phyloP scores from a whole-genome alignment of 2,888 invertebrate species.

The Agrenia bidenticulata region DNA sequence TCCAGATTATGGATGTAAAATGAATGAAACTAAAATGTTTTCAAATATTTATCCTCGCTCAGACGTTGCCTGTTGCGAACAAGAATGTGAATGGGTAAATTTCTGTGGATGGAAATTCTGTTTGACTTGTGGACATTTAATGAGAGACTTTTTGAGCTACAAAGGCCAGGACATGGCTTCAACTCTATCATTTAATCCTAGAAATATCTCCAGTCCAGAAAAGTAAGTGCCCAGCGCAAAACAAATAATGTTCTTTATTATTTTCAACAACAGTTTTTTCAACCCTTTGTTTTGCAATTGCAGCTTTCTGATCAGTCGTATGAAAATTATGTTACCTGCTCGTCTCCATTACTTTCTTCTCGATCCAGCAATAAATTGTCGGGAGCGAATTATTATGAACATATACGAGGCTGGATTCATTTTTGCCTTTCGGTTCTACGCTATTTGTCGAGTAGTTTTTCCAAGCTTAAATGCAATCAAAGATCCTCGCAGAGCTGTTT shows the following conservation, averaged over 20 bases:
- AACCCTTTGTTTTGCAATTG: conserved; percentile 6
- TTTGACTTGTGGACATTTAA: conserved; percentile 40
- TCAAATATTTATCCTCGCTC: conserved; percentile 32
- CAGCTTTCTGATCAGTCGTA: conserved; percentile 38
- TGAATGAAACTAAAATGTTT: conserved; percentile 33
- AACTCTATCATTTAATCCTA: conserved; percentile 32
- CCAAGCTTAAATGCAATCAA: conserved; percentile 23
- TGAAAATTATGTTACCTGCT: conserved; percentile 30
- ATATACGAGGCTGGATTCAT: conserved; percentile 38
- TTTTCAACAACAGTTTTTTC: background rate
- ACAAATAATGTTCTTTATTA: too few relatives aligned
- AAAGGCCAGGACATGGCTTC: conserved; percentile 34
- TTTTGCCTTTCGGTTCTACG: conserved; percentile 44
- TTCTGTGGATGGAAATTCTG: conserved; percentile 48
- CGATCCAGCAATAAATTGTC: conserved; percentile 43
- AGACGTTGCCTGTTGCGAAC: background rate
- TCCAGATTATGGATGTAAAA: conserved; percentile 19
- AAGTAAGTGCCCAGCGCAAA: conserved; percentile 23
- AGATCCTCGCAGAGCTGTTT: conserved; percentile 5
- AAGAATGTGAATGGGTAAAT: conserved; percentile 24
- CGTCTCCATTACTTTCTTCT: conserved; percentile 32
- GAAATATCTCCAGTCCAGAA: conserved; percentile 22
- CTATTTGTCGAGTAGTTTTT: conserved; percentile 42
- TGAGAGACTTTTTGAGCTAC: conserved; percentile 41
- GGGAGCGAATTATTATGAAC: conserved; percentile 30